Conservation (phyloP, 1,140 invertebrate species). For the Drosophila tani region DNA sequence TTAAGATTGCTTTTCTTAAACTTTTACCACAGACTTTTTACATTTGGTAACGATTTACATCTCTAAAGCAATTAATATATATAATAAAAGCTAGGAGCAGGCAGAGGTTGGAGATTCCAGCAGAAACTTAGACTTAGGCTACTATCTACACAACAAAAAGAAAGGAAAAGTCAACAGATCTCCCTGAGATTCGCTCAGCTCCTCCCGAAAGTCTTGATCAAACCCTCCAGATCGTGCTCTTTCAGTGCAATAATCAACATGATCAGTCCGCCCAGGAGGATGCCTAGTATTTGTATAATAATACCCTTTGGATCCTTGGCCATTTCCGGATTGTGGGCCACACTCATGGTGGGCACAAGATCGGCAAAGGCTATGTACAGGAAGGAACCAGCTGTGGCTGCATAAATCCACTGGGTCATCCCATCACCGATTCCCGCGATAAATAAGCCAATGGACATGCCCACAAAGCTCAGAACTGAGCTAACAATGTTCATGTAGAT, state of each 20-base stretch:
- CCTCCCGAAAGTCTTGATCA: constrained; percentile 84
- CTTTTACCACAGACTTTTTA: constrained; percentile 16
- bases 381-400: constrained; percentile 92
- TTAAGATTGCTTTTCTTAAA: background rate
- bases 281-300: constrained; percentile 88
- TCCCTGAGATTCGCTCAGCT: constrained; percentile 14
- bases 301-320: constrained; percentile 79
- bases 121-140: constrained; percentile 11
- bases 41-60: constrained; percentile 22
- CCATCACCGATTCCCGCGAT: constrained; percentile 89
- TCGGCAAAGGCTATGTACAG: constrained; percentile 93
- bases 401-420: constrained; percentile 91
- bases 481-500: constrained; percentile 91
- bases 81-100: constrained; percentile 4
- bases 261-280: constrained; percentile 89
- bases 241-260: constrained; percentile 92
- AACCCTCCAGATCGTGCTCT: constrained; percentile 88
- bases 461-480: constrained; percentile 90
- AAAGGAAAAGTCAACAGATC: background rate
- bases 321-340: constrained; percentile 83
- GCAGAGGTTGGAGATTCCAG: constrained; percentile 31
- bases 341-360: constrained; percentile 88
- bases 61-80: background rate
- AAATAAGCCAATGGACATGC: constrained; percentile 90
- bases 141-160: constrained; percentile 31